Conservation (phyloP, 1,140 invertebrate genomes). For the Drosophila rhopaloa region DNA sequence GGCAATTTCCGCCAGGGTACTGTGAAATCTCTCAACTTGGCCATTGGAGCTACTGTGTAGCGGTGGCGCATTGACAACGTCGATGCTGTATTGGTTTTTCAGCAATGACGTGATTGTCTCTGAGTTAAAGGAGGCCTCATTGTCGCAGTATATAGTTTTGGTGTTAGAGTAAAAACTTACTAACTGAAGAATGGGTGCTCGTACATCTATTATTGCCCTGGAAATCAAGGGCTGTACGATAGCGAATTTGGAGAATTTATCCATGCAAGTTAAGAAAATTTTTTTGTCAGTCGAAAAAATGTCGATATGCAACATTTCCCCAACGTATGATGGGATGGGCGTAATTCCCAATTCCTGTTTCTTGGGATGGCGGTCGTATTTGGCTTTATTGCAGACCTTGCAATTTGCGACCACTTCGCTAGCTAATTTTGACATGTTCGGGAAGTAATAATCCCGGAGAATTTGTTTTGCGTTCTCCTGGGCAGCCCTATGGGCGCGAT, state of each 20-base stretch:
- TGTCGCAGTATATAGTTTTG: not conserved
- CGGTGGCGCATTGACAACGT: too few relatives aligned
- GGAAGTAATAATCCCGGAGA: conserved; percentile 23
- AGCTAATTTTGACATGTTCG: conserved; percentile 21
- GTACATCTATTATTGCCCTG: conserved; percentile 15
- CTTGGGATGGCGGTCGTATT: conserved; percentile 19
- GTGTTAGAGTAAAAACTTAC: conserved; percentile 12
- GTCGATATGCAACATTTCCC: conserved; percentile 21
- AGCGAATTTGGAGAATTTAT: conserved; percentile 25
- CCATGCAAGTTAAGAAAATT: conserved; percentile 12
- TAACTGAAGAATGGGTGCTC: conserved; percentile 6
- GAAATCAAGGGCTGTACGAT: not conserved
- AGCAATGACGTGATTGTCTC: too few relatives aligned
- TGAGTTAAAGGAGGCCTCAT: too few relatives aligned
- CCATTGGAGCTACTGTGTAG: too few relatives aligned
- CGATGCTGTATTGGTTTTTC: too few relatives aligned
- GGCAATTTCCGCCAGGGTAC: too few relatives aligned
- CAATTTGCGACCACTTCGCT: conserved; percentile 18
- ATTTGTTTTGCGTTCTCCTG: conserved; percentile 14
- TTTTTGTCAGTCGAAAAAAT: conserved; percentile 25
- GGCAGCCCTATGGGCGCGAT: conserved; percentile 11
- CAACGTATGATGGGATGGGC: conserved; percentile 2
- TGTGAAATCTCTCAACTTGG: too few relatives aligned
- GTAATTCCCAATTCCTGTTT: conserved; percentile 12
- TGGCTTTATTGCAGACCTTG: conserved; percentile 22